These are phyloP conservation scores for Episyrphus balteatus DNA, from an alignment of 1,140 invertebrate species.

Conservation along the genomic window DNA sequence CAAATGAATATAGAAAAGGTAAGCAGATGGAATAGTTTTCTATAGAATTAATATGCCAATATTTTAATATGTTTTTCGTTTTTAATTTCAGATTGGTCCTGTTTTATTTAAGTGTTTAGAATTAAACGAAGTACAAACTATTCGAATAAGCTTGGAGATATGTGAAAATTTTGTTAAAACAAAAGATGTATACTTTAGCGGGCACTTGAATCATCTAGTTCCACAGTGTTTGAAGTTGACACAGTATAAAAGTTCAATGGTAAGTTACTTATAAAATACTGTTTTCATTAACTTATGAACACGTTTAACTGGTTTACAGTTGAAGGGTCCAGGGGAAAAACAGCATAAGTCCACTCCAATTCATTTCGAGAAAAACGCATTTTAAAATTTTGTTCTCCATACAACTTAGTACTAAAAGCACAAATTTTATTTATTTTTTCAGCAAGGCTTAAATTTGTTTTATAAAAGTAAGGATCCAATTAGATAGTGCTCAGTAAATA, in stretches of 20 bases:
- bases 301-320: too few species aligned
- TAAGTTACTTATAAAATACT: constrained; percentile 32
- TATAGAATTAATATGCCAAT: constrained; percentile 7
- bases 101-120: constrained; percentile 55
- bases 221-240: constrained; percentile 50
- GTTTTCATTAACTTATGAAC: too few species aligned
- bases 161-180: constrained; percentile 46
- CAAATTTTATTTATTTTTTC: too few species aligned
- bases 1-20: constrained; percentile 51
- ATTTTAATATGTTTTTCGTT: constrained; percentile 7
- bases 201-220: constrained; percentile 52
- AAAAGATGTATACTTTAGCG: constrained; percentile 42
- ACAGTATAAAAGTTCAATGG: constrained; percentile 49
- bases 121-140: constrained; percentile 43
- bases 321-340: too few species aligned
- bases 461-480: too few species aligned
- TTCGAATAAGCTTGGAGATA: constrained; percentile 46
- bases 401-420: too few species aligned
- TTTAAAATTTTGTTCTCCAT: too few species aligned
- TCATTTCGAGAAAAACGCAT: too few species aligned
- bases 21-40: constrained; percentile 9
- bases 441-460: too few species aligned
- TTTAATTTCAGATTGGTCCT: constrained; percentile 45
- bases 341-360: too few species aligned
- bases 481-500: too few species aligned